Base-by-base conservation (phyloP, 2,797 vertebrate genomes). In the Etheostoma nigrum region DNA sequence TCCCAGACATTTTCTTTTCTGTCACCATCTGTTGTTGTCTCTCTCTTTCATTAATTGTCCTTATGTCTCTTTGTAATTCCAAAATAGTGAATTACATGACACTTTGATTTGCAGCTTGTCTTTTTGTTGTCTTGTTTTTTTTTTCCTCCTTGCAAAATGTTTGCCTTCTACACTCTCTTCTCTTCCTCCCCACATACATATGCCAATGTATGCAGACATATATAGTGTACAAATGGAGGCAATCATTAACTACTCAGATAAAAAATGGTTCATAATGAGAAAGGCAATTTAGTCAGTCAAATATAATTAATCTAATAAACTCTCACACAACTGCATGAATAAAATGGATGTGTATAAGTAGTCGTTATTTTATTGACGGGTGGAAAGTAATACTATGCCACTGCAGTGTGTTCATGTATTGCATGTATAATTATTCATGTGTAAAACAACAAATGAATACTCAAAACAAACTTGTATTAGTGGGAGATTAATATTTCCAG, bases 1-100 rank as follows among this genome's bases (percentile, higher is more conserved):
- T 71, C 63, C 0, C 47, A 51, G 55, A 45, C 76, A 2, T 40
- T 77, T 45, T 19, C 4, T 67, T 70, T 75, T 53, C 54, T 51
- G 68, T 69, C 74, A 8, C 74, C 83, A 76, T 75, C 79, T 86
- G 86, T 63, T 72, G 59, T 81, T 72, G 72, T 62, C 62, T 51
- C 42, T 62, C 33, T 49, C 70, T 64, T n/a, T 53, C 52, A 40
- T 16, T 55, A 49, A 72, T 85, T 62, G 64, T 18, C 53, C 62
- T 59, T 67, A 25, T 53, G 72, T 69, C 36, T 61, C 53, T 72
- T 16, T 57, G 19, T 21, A 25, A 71, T 65, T 63, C 67, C 4
- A 54, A 62, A 77, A 75, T 1, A 48, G 27, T 14, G 8, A 21
- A 78, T 65, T 19, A 36, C 16, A 10, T 9, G 8, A 74, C 40